phyloP scores from a whole-genome alignment of 2,888 invertebrate genomes.

The Andrena camellia region DNA sequence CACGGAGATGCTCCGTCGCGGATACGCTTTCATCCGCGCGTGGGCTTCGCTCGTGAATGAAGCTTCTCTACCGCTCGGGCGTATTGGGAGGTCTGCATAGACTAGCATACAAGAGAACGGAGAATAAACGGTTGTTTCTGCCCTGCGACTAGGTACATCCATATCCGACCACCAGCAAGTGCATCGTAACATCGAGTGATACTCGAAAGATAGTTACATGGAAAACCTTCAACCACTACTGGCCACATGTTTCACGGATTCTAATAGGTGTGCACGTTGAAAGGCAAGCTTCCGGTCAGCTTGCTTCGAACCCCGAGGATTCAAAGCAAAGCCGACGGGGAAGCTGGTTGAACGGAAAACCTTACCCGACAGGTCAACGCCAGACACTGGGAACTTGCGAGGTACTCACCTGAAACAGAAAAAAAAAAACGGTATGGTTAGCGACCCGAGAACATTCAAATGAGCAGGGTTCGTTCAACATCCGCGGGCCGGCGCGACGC shows the following conservation, averaged over 20 bases:
- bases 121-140: no score
- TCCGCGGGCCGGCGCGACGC: not conserved
- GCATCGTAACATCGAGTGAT: no score
- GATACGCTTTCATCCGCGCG: conserved; percentile 72
- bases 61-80: no score
- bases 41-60: no score
- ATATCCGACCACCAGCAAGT: no score
- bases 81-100: no score
- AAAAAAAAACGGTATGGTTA: conserved; percentile 45
- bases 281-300: conserved; percentile 60
- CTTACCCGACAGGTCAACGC: conserved; percentile 46
- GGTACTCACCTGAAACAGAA: conserved; percentile 79
- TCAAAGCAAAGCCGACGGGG: conserved; percentile 59
- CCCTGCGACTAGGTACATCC: no score
- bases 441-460: not conserved
- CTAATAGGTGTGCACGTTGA: not conserved
- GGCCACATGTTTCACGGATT: no score
- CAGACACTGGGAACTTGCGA: not conserved
- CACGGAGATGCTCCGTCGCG: no score
- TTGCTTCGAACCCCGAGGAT: conserved; percentile 46
- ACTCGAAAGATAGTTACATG: not conserved
- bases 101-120: no score
- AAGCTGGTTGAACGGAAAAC: conserved; percentile 8
- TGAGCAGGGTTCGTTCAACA: not conserved
- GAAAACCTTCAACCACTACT: conserved; percentile 20